Conservation (phyloP, 2,113 vertebrate species). For the Beaufortia kweichowensis region DNA sequence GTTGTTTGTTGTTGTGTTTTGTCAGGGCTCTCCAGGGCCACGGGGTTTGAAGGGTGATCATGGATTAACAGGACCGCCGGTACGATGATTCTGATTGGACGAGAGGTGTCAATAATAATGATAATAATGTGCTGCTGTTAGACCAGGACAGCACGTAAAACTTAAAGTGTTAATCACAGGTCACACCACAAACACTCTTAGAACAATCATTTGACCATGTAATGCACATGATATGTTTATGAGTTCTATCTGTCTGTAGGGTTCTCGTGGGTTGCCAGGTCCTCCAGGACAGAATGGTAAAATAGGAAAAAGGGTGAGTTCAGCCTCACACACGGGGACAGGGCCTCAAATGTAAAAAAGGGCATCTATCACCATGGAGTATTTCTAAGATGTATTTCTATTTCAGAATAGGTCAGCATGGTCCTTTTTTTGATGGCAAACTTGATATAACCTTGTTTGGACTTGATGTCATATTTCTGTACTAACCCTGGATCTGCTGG, state of each 20-base stretch:
- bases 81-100: slow-evolving; percentile 55
- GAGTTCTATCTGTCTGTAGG: slow-evolving; percentile 56
- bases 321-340: not conserved
- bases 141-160: too few species aligned
- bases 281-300: slow-evolving; percentile 68
- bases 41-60: slow-evolving; percentile 84
- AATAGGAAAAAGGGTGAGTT: slow-evolving; percentile 69
- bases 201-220: too few species aligned
- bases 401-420: too few species aligned
- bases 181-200: too few species aligned
- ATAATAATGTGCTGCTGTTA: too few species aligned
- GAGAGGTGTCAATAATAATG: not conserved
- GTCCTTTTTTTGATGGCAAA: too few species aligned
- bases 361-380: too few species aligned
- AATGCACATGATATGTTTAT: not conserved
- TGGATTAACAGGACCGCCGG: slow-evolving; percentile 85
- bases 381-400: too few species aligned
- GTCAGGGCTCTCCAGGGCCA: slow-evolving; percentile 81
- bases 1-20: not conserved
- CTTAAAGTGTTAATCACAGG: too few species aligned
- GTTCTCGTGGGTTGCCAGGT: slow-evolving; percentile 64
- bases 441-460: too few species aligned
- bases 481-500: too few species aligned
- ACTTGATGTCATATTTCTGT: too few species aligned
- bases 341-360: not conserved